phyloP scores from a whole-genome alignment of 2,797 vertebrate genomes.

The Propithecus deckenii region DNA sequence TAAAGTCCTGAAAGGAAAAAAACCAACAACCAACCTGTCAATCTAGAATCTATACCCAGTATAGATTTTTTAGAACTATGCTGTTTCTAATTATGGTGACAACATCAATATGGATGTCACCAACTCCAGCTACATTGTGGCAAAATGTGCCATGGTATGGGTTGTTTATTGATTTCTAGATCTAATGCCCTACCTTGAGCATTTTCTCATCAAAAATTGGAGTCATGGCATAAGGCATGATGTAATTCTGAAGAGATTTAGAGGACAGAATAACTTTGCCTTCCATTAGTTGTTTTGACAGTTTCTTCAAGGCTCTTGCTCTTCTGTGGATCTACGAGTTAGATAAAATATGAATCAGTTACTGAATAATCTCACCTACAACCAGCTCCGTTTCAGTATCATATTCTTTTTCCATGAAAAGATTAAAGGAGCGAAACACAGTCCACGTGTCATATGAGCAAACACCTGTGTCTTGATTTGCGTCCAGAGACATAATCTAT shows the following conservation, averaged over 20 bases:
- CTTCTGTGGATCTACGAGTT: conserved; percentile 90
- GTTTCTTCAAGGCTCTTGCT: conserved; percentile 93
- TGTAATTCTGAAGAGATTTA: conserved; percentile 95
- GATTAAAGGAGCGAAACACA: not conserved
- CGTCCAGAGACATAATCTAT: not conserved
- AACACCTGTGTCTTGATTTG: not conserved
- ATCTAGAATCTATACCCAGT: not conserved
- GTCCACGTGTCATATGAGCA: not conserved
- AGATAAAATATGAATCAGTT: not conserved
- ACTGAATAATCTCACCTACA: not conserved
- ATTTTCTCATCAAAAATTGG: conserved; percentile 94
- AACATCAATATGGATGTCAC: not conserved
- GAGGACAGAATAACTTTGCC: conserved; percentile 89
- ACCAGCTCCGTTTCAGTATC: not conserved
- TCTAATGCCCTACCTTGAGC: conserved; percentile 89
- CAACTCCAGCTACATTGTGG: not conserved
- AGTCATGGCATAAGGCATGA: conserved; percentile 96
- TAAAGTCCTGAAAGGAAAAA: not conserved
- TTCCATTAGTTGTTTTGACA: conserved; percentile 94
- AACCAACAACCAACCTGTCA: not conserved
- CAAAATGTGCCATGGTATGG: not conserved
- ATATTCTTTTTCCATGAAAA: not conserved
- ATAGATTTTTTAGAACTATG: not conserved
- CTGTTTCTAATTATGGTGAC: not conserved
- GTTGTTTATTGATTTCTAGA: not conserved